Conservation (phyloP, 2,888 invertebrate species). For the Habrosyne pyritoides region DNA sequence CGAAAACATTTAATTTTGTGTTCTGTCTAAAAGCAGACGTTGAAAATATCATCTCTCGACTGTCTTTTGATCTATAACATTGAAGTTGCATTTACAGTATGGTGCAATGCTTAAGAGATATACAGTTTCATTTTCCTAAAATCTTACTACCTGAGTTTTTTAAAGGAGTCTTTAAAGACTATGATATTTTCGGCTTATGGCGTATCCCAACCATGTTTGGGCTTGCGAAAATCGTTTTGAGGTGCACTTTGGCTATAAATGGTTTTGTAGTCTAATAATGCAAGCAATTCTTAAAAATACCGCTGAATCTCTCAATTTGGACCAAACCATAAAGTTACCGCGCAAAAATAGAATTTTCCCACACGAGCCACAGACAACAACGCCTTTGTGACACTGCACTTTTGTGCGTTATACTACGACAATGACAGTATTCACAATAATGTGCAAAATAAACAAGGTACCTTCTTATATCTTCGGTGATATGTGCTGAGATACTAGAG, state of each 20-base stretch:
- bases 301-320: constrained; percentile 3
- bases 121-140: too few relatives aligned
- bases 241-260: too few relatives aligned
- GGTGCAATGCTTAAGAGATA: constrained; percentile 22
- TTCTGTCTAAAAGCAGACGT: constrained; percentile 25
- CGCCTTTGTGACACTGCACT: constrained; percentile 40
- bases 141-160: too few relatives aligned
- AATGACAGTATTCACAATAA: constrained; percentile 15
- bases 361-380: constrained; percentile 34
- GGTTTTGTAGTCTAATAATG: too few relatives aligned
- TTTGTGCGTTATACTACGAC: constrained; percentile 32
- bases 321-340: constrained; percentile 38
- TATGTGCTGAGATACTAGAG: not conserved
- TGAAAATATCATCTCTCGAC: constrained; percentile 32
- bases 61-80: constrained; percentile 58
- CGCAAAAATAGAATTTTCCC: constrained; percentile 52
- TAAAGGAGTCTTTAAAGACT: too few relatives aligned
- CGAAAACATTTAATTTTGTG: constrained; percentile 16
- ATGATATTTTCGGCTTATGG: too few relatives aligned
- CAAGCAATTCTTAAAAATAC: not conserved
- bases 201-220: too few relatives aligned
- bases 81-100: constrained; percentile 40
- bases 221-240: too few relatives aligned
- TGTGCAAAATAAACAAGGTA: not conserved
- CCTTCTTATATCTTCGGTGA: not conserved